These are phyloP conservation scores for Caenorhabditis sulstoni DNA, from an alignment of 2,888 invertebrate genomes.

Conservation along the genomic window DNA sequence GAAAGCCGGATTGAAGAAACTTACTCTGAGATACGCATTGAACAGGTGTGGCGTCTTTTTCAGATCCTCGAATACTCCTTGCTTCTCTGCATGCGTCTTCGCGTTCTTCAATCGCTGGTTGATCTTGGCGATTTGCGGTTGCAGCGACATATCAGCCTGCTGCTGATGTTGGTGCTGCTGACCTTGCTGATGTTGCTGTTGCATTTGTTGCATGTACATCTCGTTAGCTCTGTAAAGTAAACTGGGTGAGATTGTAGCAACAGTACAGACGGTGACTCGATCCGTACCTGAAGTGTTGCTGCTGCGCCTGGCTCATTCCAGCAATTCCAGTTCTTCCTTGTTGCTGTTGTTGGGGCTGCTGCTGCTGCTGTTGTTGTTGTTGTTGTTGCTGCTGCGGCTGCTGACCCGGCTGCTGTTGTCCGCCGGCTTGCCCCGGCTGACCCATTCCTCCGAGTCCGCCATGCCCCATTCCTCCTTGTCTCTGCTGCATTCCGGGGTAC, in stretches of 20 bases:
- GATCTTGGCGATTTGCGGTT: constrained; percentile 84
- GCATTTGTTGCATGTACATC: constrained; percentile 29
- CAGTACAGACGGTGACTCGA: neutral
- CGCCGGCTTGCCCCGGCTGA: constrained; percentile 36
- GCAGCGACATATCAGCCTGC: constrained; percentile 28
- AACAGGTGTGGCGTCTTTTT: constrained; percentile 95
- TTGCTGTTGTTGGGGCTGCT: constrained; percentile 79
- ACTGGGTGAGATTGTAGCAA: neutral
- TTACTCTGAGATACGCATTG: constrained; percentile 89
- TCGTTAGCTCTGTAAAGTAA: constrained; percentile 16
- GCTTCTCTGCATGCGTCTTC: constrained; percentile 88
- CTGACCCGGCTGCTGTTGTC: constrained; percentile 63
- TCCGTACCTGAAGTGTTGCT: constrained; percentile 15
- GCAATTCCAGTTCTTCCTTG: constrained; percentile 47
- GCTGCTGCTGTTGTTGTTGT: constrained; percentile 62
- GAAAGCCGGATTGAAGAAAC: neutral
- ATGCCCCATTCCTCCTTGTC: constrained; percentile 12
- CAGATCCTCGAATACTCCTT: constrained; percentile 89
- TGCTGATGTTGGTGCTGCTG: constrained; percentile 24
- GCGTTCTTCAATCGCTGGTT: constrained; percentile 93
- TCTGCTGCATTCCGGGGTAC: constrained; percentile 15
- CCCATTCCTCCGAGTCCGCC: constrained; percentile 24
- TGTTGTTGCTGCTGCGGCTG: constrained; percentile 79
- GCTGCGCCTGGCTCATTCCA: constrained; percentile 20
- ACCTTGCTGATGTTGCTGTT: neutral